phyloP scores from a whole-genome alignment of 2,888 invertebrate genomes.

The Eilema sororculum region DNA sequence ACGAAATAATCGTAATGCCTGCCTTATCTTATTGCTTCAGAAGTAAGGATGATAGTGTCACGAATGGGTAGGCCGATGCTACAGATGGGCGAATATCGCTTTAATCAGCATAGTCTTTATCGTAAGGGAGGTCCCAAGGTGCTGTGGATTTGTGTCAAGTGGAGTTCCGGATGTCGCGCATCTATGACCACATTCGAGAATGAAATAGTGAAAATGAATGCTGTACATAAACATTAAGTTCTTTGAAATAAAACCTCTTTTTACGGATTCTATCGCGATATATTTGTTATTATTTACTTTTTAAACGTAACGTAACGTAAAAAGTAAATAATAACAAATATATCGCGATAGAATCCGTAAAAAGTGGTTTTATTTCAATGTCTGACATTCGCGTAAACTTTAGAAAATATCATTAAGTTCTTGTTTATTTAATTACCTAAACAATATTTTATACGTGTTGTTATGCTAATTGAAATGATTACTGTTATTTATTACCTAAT shows the following conservation, averaged over 20 bases:
- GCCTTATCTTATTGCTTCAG: constrained; percentile 17
- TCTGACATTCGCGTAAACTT: no score
- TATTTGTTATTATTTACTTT: no score
- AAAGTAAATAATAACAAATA: no score
- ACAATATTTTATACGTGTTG: not conserved
- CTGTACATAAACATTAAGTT: constrained; percentile 55
- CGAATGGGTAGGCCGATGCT: constrained; percentile 42
- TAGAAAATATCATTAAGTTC: constrained; percentile 51
- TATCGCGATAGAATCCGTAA: no score
- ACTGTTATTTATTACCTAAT: not conserved
- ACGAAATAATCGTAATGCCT: not conserved
- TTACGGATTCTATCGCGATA: no score
- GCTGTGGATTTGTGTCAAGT: constrained; percentile 60
- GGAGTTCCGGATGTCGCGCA: constrained; percentile 57
- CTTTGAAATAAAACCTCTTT: no score
- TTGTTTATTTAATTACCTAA: not conserved
- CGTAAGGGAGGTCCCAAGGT: constrained; percentile 46
- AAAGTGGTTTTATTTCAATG: no score
- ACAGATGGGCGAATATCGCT: constrained; percentile 53
- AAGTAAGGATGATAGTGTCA: constrained; percentile 29
- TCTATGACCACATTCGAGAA: constrained; percentile 61
- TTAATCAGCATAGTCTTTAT: constrained; percentile 55
- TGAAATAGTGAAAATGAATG: constrained; percentile 52
- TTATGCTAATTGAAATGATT: not conserved
- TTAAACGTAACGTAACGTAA: no score